A percentile compares a stretch with the other conserved stretches of the same genome.
These are phyloP conservation scores for Eospalax fontanierii DNA, from an alignment of 2,797 vertebrate genomes.

Conservation along the genomic window DNA sequence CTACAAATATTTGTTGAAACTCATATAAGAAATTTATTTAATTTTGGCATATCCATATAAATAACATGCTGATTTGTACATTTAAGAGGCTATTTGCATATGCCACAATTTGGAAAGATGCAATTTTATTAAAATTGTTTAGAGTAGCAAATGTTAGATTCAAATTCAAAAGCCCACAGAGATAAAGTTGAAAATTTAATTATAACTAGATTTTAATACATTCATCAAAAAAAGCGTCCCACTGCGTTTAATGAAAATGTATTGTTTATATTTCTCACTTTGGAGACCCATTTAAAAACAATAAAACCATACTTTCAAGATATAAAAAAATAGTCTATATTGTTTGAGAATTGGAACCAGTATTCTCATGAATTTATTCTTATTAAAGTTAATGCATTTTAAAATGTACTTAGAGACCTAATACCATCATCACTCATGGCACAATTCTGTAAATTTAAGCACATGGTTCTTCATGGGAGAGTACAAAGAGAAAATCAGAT, in stretches of 20 bases:
- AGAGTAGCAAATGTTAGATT: conserved; percentile 52
- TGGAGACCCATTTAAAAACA: conserved; percentile 39
- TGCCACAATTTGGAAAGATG: conserved; percentile 25
- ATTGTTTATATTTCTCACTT: conserved; percentile 62
- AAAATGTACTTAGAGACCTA: conserved; percentile 34
- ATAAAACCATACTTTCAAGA: background rate
- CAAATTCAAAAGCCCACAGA: conserved; percentile 46
- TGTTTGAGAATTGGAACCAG: background rate
- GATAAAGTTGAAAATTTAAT: conserved; percentile 58
- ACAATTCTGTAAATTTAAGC: conserved; percentile 64
- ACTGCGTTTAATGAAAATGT: conserved; percentile 66
- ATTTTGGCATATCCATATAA: conserved; percentile 44
- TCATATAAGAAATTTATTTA: conserved; percentile 17
- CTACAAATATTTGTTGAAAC: conserved; percentile 29
- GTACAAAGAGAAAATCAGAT: conserved; percentile 53
- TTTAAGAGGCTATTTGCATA: conserved; percentile 54
- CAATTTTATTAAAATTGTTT: conserved; percentile 60
- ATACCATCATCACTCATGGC: background rate
- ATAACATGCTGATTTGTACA: conserved; percentile 38
- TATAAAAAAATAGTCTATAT: background rate
- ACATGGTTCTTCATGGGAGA: conserved; percentile 15
- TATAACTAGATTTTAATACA: conserved; percentile 58
- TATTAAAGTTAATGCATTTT: conserved; percentile 42
- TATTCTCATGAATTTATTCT: conserved; percentile 45
- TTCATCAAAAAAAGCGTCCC: conserved; percentile 36